These are phyloP conservation scores for Xanthorhoe designata DNA, from an alignment of 2,888 invertebrate genomes.

Conservation along the genomic window DNA sequence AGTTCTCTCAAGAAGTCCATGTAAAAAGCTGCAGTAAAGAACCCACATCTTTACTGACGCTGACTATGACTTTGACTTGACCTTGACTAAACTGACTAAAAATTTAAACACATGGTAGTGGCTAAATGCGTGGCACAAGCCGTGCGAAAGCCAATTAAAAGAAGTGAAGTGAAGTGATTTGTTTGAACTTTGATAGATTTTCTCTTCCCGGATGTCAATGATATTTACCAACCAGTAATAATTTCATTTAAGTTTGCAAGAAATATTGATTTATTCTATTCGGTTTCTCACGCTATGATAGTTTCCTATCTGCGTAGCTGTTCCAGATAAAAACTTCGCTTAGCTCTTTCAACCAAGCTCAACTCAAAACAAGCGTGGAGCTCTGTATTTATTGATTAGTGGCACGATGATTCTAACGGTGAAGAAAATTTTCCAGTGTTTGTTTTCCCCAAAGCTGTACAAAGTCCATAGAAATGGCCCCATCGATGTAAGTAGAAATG, in stretches of 20 bases:
- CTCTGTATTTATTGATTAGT: not conserved
- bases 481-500: slow-evolving; percentile 67
- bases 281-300: not conserved
- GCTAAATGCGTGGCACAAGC: too few relatives aligned
- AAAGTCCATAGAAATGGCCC: slow-evolving; percentile 88
- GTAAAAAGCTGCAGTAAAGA: too few relatives aligned
- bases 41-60: too few relatives aligned
- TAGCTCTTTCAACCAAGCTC: not conserved
- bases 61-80: too few relatives aligned
- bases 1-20: too few relatives aligned
- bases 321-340: not conserved
- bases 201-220: too few relatives aligned
- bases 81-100: too few relatives aligned
- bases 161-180: too few relatives aligned
- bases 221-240: not conserved
- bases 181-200: too few relatives aligned
- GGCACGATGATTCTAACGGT: slow-evolving; percentile 55
- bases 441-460: slow-evolving; percentile 89
- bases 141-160: too few relatives aligned
- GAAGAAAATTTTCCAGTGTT: slow-evolving; percentile 86
- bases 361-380: not conserved
- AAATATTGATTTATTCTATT: not conserved
- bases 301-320: not conserved
- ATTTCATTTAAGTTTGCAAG: not conserved
- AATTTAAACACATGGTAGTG: too few relatives aligned